phyloP scores from a whole-genome alignment of 2,797 vertebrate species.

The Nannoperca obscura region DNA sequence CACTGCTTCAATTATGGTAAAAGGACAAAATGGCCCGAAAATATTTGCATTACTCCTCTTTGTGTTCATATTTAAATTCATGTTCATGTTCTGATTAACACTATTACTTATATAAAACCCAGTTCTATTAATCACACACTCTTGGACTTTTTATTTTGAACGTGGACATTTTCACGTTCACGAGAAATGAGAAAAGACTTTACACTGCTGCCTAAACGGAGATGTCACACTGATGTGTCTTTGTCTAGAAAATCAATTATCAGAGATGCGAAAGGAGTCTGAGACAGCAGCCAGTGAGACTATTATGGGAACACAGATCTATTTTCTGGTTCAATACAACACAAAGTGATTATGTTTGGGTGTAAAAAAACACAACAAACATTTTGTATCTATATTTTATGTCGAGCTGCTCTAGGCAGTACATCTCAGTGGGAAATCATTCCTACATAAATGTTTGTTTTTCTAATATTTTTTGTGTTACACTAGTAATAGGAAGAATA shows the following conservation, averaged over 20 bases:
- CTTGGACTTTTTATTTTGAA: constrained; percentile 7
- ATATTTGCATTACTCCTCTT: constrained; percentile 20
- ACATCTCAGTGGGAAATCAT: constrained; percentile 9
- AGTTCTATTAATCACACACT: constrained; percentile 13
- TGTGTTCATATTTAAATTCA: constrained; percentile 29
- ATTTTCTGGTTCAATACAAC: constrained; percentile 33
- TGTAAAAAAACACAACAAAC: constrained; percentile 25
- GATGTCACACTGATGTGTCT: constrained; percentile 29
- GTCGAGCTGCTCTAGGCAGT: constrained; percentile 5
- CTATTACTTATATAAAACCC: background rate
- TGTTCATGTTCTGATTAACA: constrained; percentile 16
- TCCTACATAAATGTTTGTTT: background rate
- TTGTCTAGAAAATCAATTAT: constrained; percentile 49
- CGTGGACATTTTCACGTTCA: background rate
- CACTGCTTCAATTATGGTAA: constrained; percentile 37
- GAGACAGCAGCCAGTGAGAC: constrained; percentile 30
- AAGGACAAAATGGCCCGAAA: constrained; percentile 46
- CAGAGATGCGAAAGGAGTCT: constrained; percentile 32
- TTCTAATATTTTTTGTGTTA: background rate
- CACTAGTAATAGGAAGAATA: constrained; percentile 4
- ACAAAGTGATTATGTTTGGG: constrained; percentile 18
- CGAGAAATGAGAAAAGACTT: constrained; percentile 3
- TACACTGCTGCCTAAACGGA: constrained; percentile 21
- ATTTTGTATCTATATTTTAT: background rate
- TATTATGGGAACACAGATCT: constrained; percentile 24